Evolutionary conservation across 2,888 invertebrate genomes (phyloP).

Genomic region (Torymus tubicola): DNA sequence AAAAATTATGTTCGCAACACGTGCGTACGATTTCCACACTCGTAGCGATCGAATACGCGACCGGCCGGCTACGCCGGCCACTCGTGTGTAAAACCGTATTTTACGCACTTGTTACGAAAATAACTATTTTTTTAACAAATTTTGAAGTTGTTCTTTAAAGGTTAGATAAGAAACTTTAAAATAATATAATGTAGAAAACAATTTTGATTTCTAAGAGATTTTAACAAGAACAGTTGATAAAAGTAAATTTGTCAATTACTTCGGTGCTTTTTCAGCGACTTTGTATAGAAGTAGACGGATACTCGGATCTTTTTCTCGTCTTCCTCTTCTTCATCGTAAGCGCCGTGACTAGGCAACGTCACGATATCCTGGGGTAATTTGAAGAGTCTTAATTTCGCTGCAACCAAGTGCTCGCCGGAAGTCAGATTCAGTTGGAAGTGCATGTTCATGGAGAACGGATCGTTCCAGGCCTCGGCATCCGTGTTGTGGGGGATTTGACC

Average conservation of each 20-base stretch:
- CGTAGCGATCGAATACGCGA: too few relatives aligned
- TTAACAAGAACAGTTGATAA: neutral
- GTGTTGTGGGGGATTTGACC: slow-evolving; percentile 79
- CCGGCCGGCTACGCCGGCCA: too few relatives aligned
- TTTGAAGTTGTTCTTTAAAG: too few relatives aligned
- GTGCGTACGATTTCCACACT: too few relatives aligned
- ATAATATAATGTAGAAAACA: too few relatives aligned
- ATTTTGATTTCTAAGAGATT: too few relatives aligned
- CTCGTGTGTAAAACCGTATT: too few relatives aligned
- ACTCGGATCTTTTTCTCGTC: slow-evolving; percentile 79
- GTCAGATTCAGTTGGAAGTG: slow-evolving; percentile 78
- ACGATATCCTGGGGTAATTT: slow-evolving; percentile 76
- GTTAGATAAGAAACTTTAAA: too few relatives aligned
- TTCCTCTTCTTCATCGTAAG: slow-evolving; percentile 64
- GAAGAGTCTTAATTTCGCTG: slow-evolving; percentile 79
- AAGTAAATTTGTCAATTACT: slow-evolving; percentile 71
- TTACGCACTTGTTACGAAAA: too few relatives aligned
- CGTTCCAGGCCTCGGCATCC: slow-evolving; percentile 78
- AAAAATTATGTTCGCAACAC: too few relatives aligned
- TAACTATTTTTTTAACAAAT: too few relatives aligned
- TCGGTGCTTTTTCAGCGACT: slow-evolving; percentile 78
- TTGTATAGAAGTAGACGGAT: slow-evolving; percentile 80
- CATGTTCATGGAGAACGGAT: slow-evolving; percentile 79
- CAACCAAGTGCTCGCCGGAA: slow-evolving; percentile 77
- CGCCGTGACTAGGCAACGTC: slow-evolving; percentile 63